A percentile compares a stretch with the other conserved stretches of the same genome.
phyloP scores from a whole-genome alignment of 2,113 vertebrate species.

The Climacteris rufus region DNA sequence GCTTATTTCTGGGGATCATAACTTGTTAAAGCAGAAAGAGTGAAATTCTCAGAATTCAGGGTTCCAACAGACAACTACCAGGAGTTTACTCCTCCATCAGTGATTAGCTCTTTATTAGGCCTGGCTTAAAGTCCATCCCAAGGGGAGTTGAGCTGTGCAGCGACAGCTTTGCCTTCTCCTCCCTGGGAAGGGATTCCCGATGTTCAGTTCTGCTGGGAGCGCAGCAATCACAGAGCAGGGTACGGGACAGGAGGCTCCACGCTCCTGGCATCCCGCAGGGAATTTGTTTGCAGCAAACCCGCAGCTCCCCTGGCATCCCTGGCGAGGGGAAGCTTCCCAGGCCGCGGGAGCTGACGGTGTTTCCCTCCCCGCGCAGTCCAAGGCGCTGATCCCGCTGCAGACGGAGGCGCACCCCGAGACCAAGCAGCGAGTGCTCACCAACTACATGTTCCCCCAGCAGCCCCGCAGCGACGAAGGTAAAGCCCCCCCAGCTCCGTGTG shows the following conservation, averaged over 20 bases:
- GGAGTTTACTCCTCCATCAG: background rate
- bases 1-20: too few relatives aligned
- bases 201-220: background rate
- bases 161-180: background rate
- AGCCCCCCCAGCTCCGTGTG: too few relatives aligned
- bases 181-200: too few relatives aligned
- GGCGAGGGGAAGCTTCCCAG: too few relatives aligned
- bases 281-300: too few relatives aligned
- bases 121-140: fast-evolving
- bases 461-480: constrained; percentile 96
- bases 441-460: constrained; percentile 99
- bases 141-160: background rate
- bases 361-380: too few relatives aligned
- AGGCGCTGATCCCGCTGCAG: constrained; percentile 97
- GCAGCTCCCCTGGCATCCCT: too few relatives aligned
- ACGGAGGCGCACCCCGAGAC: constrained; percentile 97
- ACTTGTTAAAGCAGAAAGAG: too few relatives aligned
- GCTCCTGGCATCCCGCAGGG: background rate
- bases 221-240: background rate
- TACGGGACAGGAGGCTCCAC: background rate
- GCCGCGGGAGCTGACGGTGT: background rate
- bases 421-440: constrained; percentile 96
- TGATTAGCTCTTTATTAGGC: background rate
- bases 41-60: too few relatives aligned
- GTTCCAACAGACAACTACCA: fast-evolving